Percentiles rank a stretch among this genome's conserved stretches.
phyloP scores from a whole-genome alignment of 2,797 vertebrate species.

The Acipenser transmontanus region DNA sequence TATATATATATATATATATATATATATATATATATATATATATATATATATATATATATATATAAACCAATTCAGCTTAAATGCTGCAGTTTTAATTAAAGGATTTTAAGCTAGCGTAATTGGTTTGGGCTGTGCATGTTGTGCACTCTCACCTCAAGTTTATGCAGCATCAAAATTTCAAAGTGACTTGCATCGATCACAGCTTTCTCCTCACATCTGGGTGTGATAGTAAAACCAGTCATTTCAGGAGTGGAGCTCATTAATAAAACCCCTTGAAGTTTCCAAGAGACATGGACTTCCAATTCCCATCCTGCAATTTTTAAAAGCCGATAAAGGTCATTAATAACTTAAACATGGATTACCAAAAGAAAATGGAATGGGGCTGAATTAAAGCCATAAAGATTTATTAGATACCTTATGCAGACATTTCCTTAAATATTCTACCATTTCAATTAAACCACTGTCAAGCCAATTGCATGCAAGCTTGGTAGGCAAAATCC shows the following conservation, averaged over 20 bases:
- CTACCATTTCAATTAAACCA: conserved; percentile 40
- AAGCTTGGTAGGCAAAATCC: too few relatives aligned
- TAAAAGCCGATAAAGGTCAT: conserved; percentile 46
- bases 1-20: too few relatives aligned
- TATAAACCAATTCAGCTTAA: too few relatives aligned
- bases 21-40: too few relatives aligned
- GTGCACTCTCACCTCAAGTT: conserved; percentile 11
- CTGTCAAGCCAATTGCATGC: not conserved
- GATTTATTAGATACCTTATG: conserved; percentile 34
- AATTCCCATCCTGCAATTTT: conserved; percentile 41
- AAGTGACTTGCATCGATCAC: conserved; percentile 8
- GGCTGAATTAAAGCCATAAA: conserved; percentile 40
- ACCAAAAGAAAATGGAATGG: conserved; percentile 33
- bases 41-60: too few relatives aligned
- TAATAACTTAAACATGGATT: conserved; percentile 46
- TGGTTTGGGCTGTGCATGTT: not conserved
- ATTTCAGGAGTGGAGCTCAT: conserved; percentile 37
- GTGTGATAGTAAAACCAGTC: conserved; percentile 19
- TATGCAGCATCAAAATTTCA: conserved; percentile 16
- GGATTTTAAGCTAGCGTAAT: too few relatives aligned
- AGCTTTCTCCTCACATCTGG: conserved; percentile 10
- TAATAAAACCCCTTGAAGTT: conserved; percentile 43
- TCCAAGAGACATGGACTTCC: conserved; percentile 33
- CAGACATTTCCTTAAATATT: conserved; percentile 35
- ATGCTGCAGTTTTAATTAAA: too few relatives aligned